These are phyloP conservation scores for Pangasianodon gigas DNA, from an alignment of 2,113 vertebrate genomes.

Conservation along the genomic window DNA sequence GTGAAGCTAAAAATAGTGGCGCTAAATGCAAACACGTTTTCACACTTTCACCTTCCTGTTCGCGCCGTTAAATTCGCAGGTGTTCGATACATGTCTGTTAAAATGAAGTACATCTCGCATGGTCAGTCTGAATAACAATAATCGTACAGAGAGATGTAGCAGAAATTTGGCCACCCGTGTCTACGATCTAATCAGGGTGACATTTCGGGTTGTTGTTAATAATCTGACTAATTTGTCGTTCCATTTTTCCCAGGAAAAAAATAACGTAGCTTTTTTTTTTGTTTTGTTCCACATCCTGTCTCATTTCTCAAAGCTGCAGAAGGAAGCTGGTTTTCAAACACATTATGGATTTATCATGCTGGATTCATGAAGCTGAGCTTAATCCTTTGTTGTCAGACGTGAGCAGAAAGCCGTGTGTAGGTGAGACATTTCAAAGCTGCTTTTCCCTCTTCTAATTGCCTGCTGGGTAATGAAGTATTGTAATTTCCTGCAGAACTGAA, in stretches of 20 bases:
- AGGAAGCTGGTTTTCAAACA: background rate
- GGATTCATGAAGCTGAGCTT: conserved; percentile 35
- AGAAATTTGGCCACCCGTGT: background rate
- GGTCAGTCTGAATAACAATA: background rate
- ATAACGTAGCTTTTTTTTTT: background rate
- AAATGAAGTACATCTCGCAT: background rate
- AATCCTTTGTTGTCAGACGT: conserved; percentile 46
- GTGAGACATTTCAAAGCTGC: conserved; percentile 53
- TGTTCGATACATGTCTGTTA: conserved; percentile 46
- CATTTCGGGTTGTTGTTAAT: background rate
- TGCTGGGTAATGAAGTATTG: conserved; percentile 56
- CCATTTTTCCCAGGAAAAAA: background rate
- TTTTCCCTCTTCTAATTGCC: conserved; percentile 56
- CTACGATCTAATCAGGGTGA: background rate
- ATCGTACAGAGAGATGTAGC: too few species aligned
- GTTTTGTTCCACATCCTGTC: background rate
- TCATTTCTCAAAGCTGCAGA: conserved; percentile 18
- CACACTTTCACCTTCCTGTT: conserved; percentile 59
- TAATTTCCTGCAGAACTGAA: conserved; percentile 49
- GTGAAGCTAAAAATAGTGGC: conserved; percentile 72
- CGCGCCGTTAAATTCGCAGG: conserved; percentile 54
- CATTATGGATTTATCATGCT: conserved; percentile 39
- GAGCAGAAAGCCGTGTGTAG: conserved; percentile 55
- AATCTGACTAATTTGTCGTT: background rate
- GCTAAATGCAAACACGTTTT: conserved; percentile 60